Evolutionary conservation across 1,140 invertebrate species (phyloP), one percentile per base, ranked within the genome.

Genomic region (Trichonephila clavipes): DNA sequence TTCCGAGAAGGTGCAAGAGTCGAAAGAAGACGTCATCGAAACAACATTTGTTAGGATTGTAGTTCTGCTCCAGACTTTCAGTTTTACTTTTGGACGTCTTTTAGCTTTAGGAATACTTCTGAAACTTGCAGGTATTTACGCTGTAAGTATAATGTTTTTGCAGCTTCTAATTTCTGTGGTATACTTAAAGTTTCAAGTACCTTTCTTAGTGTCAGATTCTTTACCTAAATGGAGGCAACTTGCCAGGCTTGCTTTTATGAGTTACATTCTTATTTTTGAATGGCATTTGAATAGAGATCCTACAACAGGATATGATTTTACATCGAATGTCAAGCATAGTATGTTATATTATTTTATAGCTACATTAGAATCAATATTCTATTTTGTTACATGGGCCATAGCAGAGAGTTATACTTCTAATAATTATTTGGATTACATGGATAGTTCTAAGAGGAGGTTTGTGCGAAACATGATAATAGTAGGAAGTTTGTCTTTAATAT

Each of bases 181-280:
- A 7, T 94, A 94, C 59, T 59, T 94, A 40, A 94, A 94, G 34
- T 94, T 94, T 61, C 93, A 94, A 90, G 93, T 87, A 19, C 87
- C 87, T 10, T 61, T 66, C 34, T 59, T 94, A 18, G 93, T 94
- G 8, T 90, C 93, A 12, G 93, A 94, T 16, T 83, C 72, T 0
- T 90, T 94, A 34, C 64, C 87, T 58, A 94, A 94, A 69, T 90
- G 72, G 87, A 69, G 88, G 16, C 93, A 94, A 40, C 64, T 94
- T 21, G 58, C 44, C 2, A 89, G 93, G 64, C 59, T 94, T 61
- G 77, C 72, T 34, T 94, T 94, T 34, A 64, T 94, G 81, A 90
- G 87, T 86, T 94, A 90, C 28, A 94, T 94, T 90, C 58, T 94
- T 14, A 90, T 94, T 82, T n/a, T 94, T 59, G 93, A 94, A 40